Percentiles rank a stretch among this genome's conserved stretches.
These are phyloP conservation scores for Brachyhypopomus gauderio DNA, from an alignment of 2,113 vertebrate genomes.

Conservation along the genomic window DNA sequence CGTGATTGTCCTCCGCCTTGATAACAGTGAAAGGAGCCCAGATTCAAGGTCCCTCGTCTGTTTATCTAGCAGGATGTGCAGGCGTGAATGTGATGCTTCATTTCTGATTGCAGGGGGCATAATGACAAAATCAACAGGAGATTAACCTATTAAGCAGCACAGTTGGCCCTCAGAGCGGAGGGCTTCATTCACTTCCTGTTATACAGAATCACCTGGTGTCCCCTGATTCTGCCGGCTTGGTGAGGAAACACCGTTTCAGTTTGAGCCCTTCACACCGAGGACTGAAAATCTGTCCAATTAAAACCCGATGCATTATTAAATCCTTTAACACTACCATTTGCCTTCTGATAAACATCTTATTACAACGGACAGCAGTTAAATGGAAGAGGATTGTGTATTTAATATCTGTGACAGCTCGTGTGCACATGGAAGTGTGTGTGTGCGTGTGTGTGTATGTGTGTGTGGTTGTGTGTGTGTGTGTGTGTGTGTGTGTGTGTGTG, in stretches of 20 bases:
- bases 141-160: constrained; percentile 73
- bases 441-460: not conserved
- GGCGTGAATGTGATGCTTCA: constrained; percentile 61
- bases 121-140: constrained; percentile 68
- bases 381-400: constrained; percentile 49
- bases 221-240: constrained; percentile 59
- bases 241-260: constrained; percentile 62
- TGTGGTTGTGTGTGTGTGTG: not conserved
- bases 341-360: constrained; percentile 70
- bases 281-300: constrained; percentile 77
- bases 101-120: constrained; percentile 64
- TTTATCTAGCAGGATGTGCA: constrained; percentile 68
- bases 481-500: not conserved
- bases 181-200: constrained; percentile 68
- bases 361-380: constrained; percentile 61
- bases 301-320: constrained; percentile 74
- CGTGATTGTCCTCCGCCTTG: not conserved
- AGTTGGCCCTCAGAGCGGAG: constrained; percentile 72
- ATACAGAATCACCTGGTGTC: constrained; percentile 62
- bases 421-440: not conserved
- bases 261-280: constrained; percentile 69
- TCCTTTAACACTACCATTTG: constrained; percentile 59
- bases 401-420: constrained; percentile 44
- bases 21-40: constrained; percentile 5
- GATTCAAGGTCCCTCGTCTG: constrained; percentile 63